phyloP scores from a whole-genome alignment of 2,888 invertebrate genomes.

The Amiota minor region DNA sequence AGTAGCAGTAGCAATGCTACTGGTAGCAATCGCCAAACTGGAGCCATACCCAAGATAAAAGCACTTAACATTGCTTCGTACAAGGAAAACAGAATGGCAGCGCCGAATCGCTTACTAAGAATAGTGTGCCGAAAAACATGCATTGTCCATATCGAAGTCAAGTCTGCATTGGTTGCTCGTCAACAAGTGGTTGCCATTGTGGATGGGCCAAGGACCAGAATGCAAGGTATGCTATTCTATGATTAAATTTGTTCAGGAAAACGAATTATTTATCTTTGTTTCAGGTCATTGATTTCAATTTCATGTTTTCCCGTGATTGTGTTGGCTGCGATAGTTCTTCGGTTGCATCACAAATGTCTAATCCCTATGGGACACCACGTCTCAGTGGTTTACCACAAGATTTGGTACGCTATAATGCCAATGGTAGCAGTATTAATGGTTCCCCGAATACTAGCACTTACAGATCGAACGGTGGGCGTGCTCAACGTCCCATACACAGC shows the following conservation, averaged over 20 bases:
- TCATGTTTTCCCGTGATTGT: constrained; percentile 74
- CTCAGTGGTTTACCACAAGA: constrained; percentile 67
- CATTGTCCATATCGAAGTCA: constrained; percentile 77
- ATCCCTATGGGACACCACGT: constrained; percentile 66
- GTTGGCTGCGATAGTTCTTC: constrained; percentile 69
- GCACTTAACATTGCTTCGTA: constrained; percentile 47
- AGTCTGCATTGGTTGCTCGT: constrained; percentile 80
- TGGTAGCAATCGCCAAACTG: constrained; percentile 52
- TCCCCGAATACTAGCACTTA: constrained; percentile 37
- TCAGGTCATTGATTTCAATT: constrained; percentile 74
- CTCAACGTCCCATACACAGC: constrained; percentile 66
- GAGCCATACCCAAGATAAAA: constrained; percentile 70
- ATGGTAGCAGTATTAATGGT: constrained; percentile 23
- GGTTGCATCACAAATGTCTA: constrained; percentile 64
- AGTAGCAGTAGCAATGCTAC: constrained; percentile 19
- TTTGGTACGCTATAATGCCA: constrained; percentile 70
- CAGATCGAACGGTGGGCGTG: constrained; percentile 52
- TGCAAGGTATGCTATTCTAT: constrained; percentile 68
- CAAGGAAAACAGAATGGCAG: constrained; percentile 47
- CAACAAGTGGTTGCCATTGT: constrained; percentile 79
- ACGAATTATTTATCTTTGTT: neutral
- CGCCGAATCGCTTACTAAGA: no score
- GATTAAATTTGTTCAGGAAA: neutral
- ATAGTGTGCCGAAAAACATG: constrained; percentile 55
- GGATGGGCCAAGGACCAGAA: constrained; percentile 77